phyloP scores from a whole-genome alignment of 2,888 invertebrate species.

The Phasia obesa region DNA sequence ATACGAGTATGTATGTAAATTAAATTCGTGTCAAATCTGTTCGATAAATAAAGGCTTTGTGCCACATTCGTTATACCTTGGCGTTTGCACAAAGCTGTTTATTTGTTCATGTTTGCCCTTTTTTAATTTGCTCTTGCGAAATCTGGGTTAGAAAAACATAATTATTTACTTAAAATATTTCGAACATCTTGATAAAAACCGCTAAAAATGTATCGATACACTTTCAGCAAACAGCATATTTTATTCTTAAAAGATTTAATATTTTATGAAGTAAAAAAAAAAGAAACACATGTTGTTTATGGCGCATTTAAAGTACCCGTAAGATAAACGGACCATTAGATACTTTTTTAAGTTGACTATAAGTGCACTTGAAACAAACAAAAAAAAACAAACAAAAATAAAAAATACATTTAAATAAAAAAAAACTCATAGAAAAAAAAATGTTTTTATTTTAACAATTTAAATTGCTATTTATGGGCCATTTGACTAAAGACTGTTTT shows the following conservation, averaged over 20 bases:
- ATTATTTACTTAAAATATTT: constrained; percentile 58
- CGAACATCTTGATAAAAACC: constrained; percentile 38
- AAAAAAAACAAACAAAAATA: background rate
- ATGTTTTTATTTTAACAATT: constrained; percentile 48
- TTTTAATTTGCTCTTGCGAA: constrained; percentile 4
- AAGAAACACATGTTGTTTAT: constrained; percentile 37
- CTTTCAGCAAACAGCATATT: background rate
- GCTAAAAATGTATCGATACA: background rate
- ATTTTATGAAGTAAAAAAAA: constrained; percentile 37
- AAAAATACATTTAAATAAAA: too few species aligned
- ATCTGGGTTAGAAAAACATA: constrained; percentile 32
- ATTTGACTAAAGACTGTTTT: constrained; percentile 37
- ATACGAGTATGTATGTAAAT: too few species aligned
- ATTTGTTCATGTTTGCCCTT: background rate
- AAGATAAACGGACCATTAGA: constrained; percentile 34
- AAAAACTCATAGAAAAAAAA: background rate
- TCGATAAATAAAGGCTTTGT: too few species aligned
- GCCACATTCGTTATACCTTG: too few species aligned
- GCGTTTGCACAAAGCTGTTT: too few species aligned
- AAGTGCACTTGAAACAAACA: constrained; percentile 56
- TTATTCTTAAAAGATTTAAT: constrained; percentile 16
- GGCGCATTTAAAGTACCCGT: constrained; percentile 33
- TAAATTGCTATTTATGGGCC: constrained; percentile 60
- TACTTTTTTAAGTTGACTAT: constrained; percentile 24
- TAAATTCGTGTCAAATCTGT: too few species aligned